Percentiles rank a stretch among this genome's conserved stretches.
Evolutionary conservation across 53 echinoderm and acorn worm genomes (phyloP).

Genomic region (Henricia sp.): DNA sequence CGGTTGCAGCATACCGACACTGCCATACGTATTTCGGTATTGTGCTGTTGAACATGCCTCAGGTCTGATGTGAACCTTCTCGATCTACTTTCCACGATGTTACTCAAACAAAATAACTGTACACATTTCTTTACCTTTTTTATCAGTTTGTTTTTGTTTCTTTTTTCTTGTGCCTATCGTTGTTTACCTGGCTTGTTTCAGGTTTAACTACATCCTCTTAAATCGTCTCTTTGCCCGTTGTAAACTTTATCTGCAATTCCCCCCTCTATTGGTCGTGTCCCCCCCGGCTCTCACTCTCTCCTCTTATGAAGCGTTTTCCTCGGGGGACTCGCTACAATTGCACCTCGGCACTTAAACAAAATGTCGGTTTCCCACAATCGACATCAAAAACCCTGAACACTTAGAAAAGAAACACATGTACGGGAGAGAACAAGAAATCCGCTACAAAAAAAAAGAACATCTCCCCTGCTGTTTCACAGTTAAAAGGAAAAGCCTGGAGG

Average conservation of each 20-base stretch:
- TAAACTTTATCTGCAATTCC: too few species aligned
- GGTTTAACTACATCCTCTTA: too few species aligned
- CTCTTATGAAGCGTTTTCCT: neutral
- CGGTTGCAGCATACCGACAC: too few species aligned
- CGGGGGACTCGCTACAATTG: neutral
- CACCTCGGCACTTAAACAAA: neutral
- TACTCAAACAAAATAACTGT: too few species aligned
- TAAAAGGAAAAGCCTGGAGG: neutral
- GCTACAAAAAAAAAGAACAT: constrained; percentile 19
- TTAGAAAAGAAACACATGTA: neutral
- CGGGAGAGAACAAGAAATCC: neutral
- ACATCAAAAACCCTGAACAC: neutral
- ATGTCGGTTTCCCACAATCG: neutral
- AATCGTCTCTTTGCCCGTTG: too few species aligned
- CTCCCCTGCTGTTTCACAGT: neutral
- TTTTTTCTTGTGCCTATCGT: too few species aligned
- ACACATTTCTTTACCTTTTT: neutral
- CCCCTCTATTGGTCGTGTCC: neutral
- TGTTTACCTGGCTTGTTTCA: too few species aligned
- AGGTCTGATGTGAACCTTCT: too few species aligned
- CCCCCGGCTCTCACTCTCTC: neutral
- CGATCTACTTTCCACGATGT: too few species aligned
- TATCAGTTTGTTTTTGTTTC: neutral
- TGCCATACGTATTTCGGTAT: too few species aligned
- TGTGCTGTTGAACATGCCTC: too few species aligned